Evolutionary conservation across 2,113 vertebrate genomes (phyloP).

Genomic region (Cryptotis parvus): DNA sequence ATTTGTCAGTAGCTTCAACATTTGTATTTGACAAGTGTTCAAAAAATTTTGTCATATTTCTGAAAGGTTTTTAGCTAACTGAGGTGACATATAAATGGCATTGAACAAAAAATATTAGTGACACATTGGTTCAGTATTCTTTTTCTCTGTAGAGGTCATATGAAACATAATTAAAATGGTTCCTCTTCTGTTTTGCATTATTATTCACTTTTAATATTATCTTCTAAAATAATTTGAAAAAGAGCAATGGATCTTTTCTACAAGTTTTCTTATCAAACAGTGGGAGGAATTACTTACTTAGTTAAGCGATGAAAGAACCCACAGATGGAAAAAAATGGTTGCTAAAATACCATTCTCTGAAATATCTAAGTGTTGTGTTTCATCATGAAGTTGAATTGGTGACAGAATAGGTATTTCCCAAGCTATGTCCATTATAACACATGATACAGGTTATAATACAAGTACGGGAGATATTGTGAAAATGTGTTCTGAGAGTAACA

Average conservation of each 20-base stretch:
- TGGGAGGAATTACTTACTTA: neutral
- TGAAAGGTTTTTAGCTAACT: constrained; percentile 68
- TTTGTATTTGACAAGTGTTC: constrained; percentile 69
- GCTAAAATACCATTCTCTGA: neutral
- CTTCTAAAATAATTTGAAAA: constrained; percentile 28
- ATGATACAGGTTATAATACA: neutral
- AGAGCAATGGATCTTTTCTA: neutral
- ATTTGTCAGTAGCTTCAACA: constrained; percentile 54
- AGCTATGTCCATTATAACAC: neutral
- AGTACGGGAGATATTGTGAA: neutral
- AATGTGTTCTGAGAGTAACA: neutral
- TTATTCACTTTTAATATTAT: neutral
- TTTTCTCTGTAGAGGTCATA: constrained; percentile 58
- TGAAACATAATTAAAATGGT: constrained; percentile 59
- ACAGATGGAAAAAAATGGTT: neutral
- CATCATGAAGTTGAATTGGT: neutral
- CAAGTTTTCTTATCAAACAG: neutral
- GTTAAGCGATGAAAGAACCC: neutral
- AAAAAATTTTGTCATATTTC: constrained; percentile 42
- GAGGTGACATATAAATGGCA: constrained; percentile 58
- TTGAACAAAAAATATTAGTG: constrained; percentile 60
- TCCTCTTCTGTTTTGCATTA: neutral
- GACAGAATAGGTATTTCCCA: neutral
- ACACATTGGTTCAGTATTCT: constrained; percentile 56
- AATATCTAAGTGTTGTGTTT: neutral